Base-by-base conservation (phyloP, 2,113 vertebrate species). In the Osmerus mordax region DNA sequence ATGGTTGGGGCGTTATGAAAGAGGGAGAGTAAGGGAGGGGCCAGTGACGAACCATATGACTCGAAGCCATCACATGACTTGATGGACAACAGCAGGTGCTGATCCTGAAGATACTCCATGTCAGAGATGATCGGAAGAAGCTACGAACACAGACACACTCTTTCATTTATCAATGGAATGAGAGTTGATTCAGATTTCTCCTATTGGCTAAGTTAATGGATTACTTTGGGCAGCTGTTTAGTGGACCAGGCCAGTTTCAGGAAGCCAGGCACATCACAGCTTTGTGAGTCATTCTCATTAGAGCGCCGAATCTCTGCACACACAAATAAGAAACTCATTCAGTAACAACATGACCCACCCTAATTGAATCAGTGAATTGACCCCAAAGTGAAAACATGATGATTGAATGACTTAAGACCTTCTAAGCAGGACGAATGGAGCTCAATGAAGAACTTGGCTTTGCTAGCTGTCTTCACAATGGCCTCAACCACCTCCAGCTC, bases 1-100 rank as follows among this genome's bases (percentile, higher is more conserved):
- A 47, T 2, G 5, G 47, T 5, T 51, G 4, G 47, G 28, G 59
- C 19, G 9, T 59, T 6, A 19, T 15, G 28, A 47, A 60, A 36
- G 4, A 29, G 4, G 51, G 51, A 47, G 4, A 25, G 47, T 14
- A 5, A 60, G 3, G 7, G 52, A 13, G 65, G 62, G 52, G 3
- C 16, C n/a, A 16, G 55, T 12, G 28, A 86, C 85, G 2, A 59
- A 96, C 95, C 95, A 0, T 94, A 96, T 67, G 95, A 95, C 84
- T 96, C 95, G n/a, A 93, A 94, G 41, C 94, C 94, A 76, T 96
- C 95, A 85, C 92, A 91, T 2, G 94, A 93, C 88, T 95, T 95
- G 65, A 96, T 84, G 68, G 92, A 95, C 71, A 96, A 71, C 47
- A 96, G 93, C 58, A 96, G 78, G 72, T 95, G 93, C 79, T 96